phyloP scores from a whole-genome alignment of 2,888 invertebrate species.

The Mesopsocus fuscifrons region DNA sequence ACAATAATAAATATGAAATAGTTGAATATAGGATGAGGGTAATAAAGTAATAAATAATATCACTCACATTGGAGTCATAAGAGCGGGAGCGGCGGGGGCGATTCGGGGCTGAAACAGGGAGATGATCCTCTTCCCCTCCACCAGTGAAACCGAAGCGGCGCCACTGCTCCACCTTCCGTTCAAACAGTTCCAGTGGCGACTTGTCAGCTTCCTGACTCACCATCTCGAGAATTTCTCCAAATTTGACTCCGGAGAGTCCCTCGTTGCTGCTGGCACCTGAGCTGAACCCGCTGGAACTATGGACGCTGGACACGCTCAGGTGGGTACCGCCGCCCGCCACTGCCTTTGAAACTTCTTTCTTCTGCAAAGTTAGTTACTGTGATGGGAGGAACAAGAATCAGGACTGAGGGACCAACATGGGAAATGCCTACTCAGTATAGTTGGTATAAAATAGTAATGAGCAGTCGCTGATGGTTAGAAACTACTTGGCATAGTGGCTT shows the following conservation, averaged over 20 bases:
- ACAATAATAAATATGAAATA: no score
- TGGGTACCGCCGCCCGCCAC: neutral
- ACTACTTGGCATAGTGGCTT: no score
- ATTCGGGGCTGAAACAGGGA: no score
- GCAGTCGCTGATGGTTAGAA: no score
- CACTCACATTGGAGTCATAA: no score
- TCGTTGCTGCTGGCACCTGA: neutral
- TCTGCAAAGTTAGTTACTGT: constrained; percentile 23
- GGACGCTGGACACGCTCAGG: constrained; percentile 1
- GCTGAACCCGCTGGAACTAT: constrained; percentile 2
- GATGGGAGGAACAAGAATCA: no score
- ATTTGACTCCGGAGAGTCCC: neutral
- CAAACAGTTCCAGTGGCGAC: constrained; percentile 5
- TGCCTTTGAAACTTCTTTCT: constrained; percentile 25
- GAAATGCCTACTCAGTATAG: no score
- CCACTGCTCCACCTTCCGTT: constrained; percentile 6
- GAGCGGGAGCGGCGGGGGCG: no score
- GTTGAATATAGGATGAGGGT: no score
- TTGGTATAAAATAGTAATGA: no score
- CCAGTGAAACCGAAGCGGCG: constrained; percentile 1
- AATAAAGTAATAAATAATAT: no score
- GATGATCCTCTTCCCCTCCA: neutral
- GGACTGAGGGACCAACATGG: no score
- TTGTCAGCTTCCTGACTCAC: neutral
- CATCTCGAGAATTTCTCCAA: neutral